A percentile compares a stretch with the other conserved stretches of the same genome.
phyloP scores from a whole-genome alignment of 2,888 invertebrate genomes.

The Troglohyphantes excavatus region DNA sequence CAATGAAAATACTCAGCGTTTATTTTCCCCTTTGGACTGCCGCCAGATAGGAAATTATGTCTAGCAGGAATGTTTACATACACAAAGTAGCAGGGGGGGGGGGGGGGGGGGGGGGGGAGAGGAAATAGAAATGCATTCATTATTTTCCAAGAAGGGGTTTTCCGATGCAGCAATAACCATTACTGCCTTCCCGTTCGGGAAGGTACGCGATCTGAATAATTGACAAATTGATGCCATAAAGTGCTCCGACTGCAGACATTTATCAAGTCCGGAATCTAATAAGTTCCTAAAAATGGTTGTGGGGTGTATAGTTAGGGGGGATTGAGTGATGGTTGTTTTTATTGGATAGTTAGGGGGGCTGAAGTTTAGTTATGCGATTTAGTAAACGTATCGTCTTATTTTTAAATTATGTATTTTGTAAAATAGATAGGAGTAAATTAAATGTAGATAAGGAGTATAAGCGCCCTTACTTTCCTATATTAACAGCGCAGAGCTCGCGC shows the following conservation, averaged over 20 bases:
- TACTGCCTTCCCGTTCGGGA: background rate
- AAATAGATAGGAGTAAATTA: too few species aligned
- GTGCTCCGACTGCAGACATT: background rate
- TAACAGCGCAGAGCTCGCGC: too few species aligned
- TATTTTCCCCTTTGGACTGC: background rate
- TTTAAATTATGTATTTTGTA: too few species aligned
- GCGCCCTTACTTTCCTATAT: too few species aligned
- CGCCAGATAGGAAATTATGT: constrained; percentile 34
- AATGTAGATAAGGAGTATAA: too few species aligned
- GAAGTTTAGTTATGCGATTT: too few species aligned
- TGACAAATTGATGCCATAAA: background rate
- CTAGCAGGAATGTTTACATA: background rate
- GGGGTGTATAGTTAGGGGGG: too few species aligned
- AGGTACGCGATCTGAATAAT: background rate
- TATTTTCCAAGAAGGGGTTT: background rate
- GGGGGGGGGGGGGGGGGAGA: background rate
- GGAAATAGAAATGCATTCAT: background rate
- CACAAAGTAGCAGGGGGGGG: background rate
- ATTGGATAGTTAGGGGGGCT: too few species aligned
- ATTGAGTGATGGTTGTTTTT: too few species aligned
- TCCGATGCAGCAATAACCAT: background rate
- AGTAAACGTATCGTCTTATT: too few species aligned
- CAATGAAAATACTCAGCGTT: too few species aligned
- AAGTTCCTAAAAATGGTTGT: too few species aligned
- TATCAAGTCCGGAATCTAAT: background rate